Evolutionary conservation across 2,797 vertebrate genomes (phyloP).

Genomic region (Pseudochromis fuscus): DNA sequence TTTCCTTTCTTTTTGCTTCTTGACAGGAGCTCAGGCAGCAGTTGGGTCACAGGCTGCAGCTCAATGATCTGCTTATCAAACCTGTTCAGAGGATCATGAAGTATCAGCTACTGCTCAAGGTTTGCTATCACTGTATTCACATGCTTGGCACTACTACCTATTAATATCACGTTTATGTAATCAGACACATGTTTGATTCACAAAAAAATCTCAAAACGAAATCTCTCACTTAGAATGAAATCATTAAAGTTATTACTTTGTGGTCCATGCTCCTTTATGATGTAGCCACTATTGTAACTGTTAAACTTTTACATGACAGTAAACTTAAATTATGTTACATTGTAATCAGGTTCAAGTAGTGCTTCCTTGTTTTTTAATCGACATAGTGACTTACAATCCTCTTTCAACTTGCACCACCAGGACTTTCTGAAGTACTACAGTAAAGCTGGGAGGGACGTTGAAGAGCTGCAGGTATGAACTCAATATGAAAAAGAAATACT

Average conservation of each 20-base stretch:
- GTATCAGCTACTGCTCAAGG: constrained; percentile 96
- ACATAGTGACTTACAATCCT: background rate
- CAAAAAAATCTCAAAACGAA: background rate
- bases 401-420: constrained; percentile 67
- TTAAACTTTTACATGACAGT: too few species aligned
- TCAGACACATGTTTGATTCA: background rate
- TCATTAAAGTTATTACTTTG: too few species aligned
- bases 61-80: constrained; percentile 96
- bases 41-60: constrained; percentile 93
- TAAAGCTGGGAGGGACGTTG: constrained; percentile 88
- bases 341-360: background rate
- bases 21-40: constrained; percentile 94
- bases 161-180: background rate
- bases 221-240: background rate
- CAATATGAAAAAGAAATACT: background rate
- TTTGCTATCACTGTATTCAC: constrained; percentile 52
- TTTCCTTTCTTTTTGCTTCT: background rate
- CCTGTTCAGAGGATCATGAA: constrained; percentile 99
- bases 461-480: constrained; percentile 87
- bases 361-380: background rate
- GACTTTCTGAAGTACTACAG: constrained; percentile 92
- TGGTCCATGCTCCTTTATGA: too few species aligned
- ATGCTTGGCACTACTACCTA: background rate
- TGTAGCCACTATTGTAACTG: too few species aligned
- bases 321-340: background rate